Evolutionary conservation across 2,888 invertebrate genomes (phyloP).

Genomic region (Eilema depressum): DNA sequence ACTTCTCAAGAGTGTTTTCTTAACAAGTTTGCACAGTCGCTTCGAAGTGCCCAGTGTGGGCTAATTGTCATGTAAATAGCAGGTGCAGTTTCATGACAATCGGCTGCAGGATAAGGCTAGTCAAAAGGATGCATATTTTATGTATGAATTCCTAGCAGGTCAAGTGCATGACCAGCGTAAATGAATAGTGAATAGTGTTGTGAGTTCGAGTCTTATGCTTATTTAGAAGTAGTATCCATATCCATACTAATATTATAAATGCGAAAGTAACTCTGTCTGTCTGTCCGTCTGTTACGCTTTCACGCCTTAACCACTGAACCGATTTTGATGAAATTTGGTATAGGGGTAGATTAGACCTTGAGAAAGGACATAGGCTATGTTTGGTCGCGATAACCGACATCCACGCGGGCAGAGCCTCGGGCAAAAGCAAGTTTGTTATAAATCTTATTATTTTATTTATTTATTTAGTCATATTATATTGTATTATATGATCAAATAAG

Average conservation of each 20-base stretch:
- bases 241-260: no score
- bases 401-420: no score
- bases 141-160: conserved; percentile 1
- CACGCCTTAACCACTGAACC: no score
- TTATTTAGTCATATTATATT: not conserved
- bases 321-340: no score
- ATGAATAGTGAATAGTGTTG: not conserved
- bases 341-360: no score
- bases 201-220: not conserved
- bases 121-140: conserved; percentile 4
- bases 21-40: conserved; percentile 31
- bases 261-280: no score
- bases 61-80: conserved; percentile 49
- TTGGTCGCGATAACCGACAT: no score
- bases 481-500: not conserved
- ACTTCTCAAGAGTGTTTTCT: conserved; percentile 52
- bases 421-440: no score
- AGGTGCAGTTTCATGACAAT: conserved; percentile 23
- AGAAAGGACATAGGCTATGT: no score
- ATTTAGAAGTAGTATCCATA: no score
- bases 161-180: not conserved
- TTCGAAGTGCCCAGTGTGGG: conserved; percentile 3
- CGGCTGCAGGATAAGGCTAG: conserved; percentile 8
- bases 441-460: no score
- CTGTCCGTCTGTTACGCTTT: no score